These are phyloP conservation scores for Keiferia lycopersicella DNA, from an alignment of 2,888 invertebrate species.

Conservation along the genomic window DNA sequence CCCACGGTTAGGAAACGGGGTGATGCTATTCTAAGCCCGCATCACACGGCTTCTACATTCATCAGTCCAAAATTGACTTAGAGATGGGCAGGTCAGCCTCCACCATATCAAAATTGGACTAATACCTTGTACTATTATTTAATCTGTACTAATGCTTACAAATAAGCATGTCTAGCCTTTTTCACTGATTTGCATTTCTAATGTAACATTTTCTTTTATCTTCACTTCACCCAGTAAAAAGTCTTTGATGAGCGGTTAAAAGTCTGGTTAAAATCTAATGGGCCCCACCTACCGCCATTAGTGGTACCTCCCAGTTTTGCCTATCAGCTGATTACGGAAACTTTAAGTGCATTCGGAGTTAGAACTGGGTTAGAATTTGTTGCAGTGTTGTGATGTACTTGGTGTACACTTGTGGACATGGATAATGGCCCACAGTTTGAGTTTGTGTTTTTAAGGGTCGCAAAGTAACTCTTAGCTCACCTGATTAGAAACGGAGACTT, in stretches of 20 bases:
- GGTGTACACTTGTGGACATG: neutral
- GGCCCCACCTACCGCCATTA: slow-evolving; percentile 12
- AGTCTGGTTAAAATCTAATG: slow-evolving; percentile 7
- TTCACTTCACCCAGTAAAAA: slow-evolving; percentile 11
- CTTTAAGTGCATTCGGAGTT: slow-evolving; percentile 12
- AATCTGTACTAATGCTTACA: neutral
- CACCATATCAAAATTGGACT: neutral
- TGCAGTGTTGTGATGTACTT: neutral
- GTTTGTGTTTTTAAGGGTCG: too few relatives aligned
- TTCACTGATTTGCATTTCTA: neutral
- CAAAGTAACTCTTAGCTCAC: too few relatives aligned
- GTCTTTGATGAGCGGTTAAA: slow-evolving; percentile 15
- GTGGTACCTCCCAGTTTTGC: slow-evolving; percentile 5
- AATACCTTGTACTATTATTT: too few relatives aligned
- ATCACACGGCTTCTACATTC: too few relatives aligned
- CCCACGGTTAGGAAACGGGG: too few relatives aligned
- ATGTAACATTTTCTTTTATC: neutral
- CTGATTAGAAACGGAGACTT: too few relatives aligned
- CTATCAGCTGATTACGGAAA: slow-evolving; percentile 5
- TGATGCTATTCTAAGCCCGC: too few relatives aligned
- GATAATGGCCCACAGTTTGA: neutral
- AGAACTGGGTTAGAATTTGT: slow-evolving; percentile 10
- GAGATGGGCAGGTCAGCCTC: too few relatives aligned
- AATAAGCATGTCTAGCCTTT: neutral
- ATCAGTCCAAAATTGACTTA: too few relatives aligned